phyloP scores from a whole-genome alignment of 2,888 invertebrate genomes.

The Scaptomyza tumidula region DNA sequence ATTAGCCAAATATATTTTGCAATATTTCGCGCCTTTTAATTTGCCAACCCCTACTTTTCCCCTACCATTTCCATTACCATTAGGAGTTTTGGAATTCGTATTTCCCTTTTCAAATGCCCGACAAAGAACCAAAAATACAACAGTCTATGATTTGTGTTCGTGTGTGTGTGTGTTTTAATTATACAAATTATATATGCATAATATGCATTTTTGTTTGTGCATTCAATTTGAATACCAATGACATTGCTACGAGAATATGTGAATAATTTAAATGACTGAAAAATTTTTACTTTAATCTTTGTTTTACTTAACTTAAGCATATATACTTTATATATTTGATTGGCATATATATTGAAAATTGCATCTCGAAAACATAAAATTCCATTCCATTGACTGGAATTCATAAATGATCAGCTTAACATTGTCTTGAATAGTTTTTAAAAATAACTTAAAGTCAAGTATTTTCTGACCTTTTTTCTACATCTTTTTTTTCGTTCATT shows the following conservation, averaged over 20 bases:
- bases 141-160: too few relatives aligned
- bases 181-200: conserved; percentile 1
- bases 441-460: neutral
- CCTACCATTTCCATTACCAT: neutral
- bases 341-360: too few relatives aligned
- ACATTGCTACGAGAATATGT: neutral
- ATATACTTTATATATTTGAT: neutral
- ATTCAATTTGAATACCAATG: neutral
- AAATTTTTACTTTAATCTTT: neutral
- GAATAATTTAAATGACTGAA: neutral
- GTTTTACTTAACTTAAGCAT: neutral
- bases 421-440: neutral
- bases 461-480: neutral
- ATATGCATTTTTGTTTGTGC: neutral
- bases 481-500: neutral
- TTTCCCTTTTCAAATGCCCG: neutral
- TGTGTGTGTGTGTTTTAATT: too few relatives aligned
- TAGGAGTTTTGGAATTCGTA: neutral
- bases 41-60: neutral
- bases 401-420: too few relatives aligned
- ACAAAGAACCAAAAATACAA: neutral
- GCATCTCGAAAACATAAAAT: too few relatives aligned
- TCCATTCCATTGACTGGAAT: too few relatives aligned
- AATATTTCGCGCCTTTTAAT: conserved; percentile 4
- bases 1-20: conserved; percentile 5